Evolutionary conservation across 2,888 invertebrate genomes (phyloP).

Genomic region (Epiblema foenella): DNA sequence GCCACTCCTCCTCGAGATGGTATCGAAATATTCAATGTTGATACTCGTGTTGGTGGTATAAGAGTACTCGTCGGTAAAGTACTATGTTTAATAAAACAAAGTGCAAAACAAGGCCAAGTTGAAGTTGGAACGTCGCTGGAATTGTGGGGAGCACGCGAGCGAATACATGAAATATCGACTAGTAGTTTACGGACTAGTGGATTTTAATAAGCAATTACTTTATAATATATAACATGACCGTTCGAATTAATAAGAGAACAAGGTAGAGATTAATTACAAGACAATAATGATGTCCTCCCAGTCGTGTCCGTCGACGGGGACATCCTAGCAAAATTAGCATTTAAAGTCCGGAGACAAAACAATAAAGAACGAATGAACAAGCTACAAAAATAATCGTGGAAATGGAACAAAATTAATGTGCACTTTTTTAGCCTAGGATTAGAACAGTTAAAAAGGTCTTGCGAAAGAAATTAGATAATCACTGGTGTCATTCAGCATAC

Average conservation of each 20-base stretch:
- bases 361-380: too few species aligned
- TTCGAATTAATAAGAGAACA: too few species aligned
- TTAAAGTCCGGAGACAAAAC: too few species aligned
- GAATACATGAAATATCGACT: conserved; percentile 35
- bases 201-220: conserved; percentile 27
- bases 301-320: too few species aligned
- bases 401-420: neutral
- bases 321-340: too few species aligned
- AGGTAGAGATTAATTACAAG: too few species aligned
- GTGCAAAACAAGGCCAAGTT: conserved; percentile 37
- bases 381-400: neutral
- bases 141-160: conserved; percentile 33
- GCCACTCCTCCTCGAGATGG: conserved; percentile 48
- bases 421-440: neutral
- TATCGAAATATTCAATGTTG: conserved; percentile 41
- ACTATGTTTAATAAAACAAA: conserved; percentile 21
- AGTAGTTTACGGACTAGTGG: conserved; percentile 16
- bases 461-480: conserved; percentile 20
- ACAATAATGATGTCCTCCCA: too few species aligned
- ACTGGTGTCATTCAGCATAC: conserved; percentile 7
- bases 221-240: neutral
- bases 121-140: conserved; percentile 31
- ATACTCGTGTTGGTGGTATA: conserved; percentile 12
- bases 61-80: neutral
- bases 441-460: neutral